These are phyloP conservation scores for Melanargia galathea DNA, from an alignment of 2,888 invertebrate species.

Conservation along the genomic window DNA sequence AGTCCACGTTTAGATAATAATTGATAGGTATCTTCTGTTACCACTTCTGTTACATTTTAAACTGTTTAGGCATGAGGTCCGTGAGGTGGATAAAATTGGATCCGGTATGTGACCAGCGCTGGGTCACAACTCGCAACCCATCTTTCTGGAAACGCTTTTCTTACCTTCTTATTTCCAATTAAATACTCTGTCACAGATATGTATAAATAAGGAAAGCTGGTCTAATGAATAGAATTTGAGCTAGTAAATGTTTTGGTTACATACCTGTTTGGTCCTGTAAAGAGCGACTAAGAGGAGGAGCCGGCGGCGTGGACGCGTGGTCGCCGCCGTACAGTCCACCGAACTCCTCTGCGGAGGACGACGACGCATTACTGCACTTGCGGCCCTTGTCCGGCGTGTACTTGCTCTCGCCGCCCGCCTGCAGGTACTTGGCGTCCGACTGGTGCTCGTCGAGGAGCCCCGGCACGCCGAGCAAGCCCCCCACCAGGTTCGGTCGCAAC, in stretches of 20 bases:
- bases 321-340: conserved; percentile 90
- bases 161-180: too few relatives aligned
- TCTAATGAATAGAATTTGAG: too few relatives aligned
- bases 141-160: too few relatives aligned
- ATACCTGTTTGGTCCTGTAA: conserved; percentile 84
- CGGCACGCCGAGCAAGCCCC: conserved; percentile 89
- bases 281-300: conserved; percentile 75
- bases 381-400: conserved; percentile 82
- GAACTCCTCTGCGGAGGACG: conserved; percentile 94
- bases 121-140: too few relatives aligned
- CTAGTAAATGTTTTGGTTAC: conserved; percentile 29
- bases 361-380: conserved; percentile 89
- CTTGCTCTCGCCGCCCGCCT: conserved; percentile 79
- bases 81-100: too few relatives aligned
- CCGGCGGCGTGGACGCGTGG: conserved; percentile 88
- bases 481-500: conserved; percentile 90
- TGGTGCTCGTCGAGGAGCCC: conserved; percentile 91
- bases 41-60: too few relatives aligned
- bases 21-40: too few relatives aligned
- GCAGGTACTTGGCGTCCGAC: conserved; percentile 80
- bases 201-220: too few relatives aligned
- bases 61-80: too few relatives aligned
- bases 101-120: too few relatives aligned
- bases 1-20: too few relatives aligned
- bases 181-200: too few relatives aligned